Evolutionary conservation across 2,113 vertebrate genomes (phyloP).

Genomic region (Cyphomyrus discorhynchus): DNA sequence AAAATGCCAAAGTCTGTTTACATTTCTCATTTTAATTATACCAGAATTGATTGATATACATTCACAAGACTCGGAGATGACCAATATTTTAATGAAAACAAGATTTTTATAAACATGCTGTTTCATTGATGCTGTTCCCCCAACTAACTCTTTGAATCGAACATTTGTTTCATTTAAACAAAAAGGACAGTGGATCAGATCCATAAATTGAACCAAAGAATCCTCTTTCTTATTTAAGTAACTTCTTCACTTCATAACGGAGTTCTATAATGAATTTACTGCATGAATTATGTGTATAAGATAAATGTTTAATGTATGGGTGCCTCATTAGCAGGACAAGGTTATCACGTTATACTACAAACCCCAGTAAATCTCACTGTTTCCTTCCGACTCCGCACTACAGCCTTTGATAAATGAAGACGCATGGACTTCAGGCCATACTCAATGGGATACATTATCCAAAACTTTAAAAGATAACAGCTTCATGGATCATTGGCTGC

Average conservation of each 20-base stretch:
- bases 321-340: not conserved
- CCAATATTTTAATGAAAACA: no score
- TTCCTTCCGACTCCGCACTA: not conserved
- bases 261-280: not conserved
- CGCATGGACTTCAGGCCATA: not conserved
- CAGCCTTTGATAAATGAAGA: not conserved
- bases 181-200: no score
- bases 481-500: not conserved
- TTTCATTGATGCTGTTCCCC: no score
- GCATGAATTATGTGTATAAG: not conserved
- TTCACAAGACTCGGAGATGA: no score
- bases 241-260: not conserved
- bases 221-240: no score
- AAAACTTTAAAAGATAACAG: not conserved
- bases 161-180: no score
- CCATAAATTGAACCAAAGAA: no score
- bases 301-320: not conserved
- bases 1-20: no score
- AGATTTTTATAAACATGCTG: no score
- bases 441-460: not conserved
- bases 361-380: not conserved
- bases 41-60: no score
- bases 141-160: no score
- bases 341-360: not conserved
- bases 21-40: no score